phyloP scores from a whole-genome alignment of 2,888 invertebrate genomes.

The Sarcophaga carnaria region DNA sequence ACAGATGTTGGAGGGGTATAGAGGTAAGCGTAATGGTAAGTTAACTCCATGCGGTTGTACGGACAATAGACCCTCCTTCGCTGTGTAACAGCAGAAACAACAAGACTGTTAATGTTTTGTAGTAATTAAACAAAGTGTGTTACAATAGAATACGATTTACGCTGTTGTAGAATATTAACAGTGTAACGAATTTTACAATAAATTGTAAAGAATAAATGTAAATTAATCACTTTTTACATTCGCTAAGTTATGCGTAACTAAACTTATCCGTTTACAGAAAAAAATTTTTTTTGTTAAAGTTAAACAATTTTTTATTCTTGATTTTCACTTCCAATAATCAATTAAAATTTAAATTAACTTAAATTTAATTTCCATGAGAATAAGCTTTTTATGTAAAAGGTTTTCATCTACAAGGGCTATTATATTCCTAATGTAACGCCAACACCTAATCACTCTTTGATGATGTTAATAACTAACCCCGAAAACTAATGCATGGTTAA shows the following conservation, averaged over 20 bases:
- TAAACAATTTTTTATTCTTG: no score
- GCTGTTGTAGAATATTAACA: background rate
- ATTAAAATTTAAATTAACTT: no score
- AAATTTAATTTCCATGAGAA: background rate
- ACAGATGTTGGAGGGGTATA: background rate
- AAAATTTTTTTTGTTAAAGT: no score
- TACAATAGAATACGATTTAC: slow-evolving; percentile 9
- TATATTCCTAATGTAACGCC: no score
- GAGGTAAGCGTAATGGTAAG: background rate
- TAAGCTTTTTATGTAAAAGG: background rate
- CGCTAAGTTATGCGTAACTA: no score
- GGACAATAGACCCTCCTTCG: background rate
- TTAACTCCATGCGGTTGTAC: background rate
- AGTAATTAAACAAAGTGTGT: slow-evolving; percentile 50
- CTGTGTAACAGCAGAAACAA: background rate
- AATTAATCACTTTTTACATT: no score
- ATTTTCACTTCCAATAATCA: no score
- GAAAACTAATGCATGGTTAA: no score
- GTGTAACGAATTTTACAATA: background rate
- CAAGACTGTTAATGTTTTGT: slow-evolving; percentile 44
- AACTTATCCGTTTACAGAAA: no score
- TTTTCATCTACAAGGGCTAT: background rate
- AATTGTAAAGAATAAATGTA: background rate
- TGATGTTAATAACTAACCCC: no score
- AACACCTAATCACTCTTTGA: no score